A percentile compares a stretch with the other conserved stretches of the same genome.
Evolutionary conservation across 2,113 vertebrate species (phyloP).

Genomic region (Tragulus kanchil): DNA sequence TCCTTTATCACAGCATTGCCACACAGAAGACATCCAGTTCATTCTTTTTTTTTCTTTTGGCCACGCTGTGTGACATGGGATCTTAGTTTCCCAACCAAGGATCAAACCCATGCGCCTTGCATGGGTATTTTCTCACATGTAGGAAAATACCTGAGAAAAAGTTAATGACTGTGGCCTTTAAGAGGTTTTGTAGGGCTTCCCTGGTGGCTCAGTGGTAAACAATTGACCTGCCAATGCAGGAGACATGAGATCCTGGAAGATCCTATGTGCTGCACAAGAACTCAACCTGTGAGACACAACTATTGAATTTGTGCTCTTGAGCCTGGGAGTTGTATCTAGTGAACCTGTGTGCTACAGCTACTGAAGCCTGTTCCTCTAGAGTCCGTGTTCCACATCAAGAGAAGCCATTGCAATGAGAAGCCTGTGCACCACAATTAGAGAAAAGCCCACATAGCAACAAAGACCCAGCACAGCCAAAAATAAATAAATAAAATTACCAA

Average conservation of each 20-base stretch:
- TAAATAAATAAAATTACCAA: not conserved
- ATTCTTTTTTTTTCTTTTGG: not conserved
- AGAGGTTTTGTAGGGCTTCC: not conserved
- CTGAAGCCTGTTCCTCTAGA: not conserved
- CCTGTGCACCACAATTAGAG: not conserved
- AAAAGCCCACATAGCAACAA: not conserved
- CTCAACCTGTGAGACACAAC: not conserved
- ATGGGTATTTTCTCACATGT: not conserved
- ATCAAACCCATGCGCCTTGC: not conserved
- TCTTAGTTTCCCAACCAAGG: not conserved
- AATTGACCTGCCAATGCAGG: not conserved
- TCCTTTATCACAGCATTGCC: not conserved
- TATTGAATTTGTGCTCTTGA: not conserved
- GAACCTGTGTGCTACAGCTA: not conserved
- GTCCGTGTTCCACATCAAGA: not conserved
- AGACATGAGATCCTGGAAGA: not conserved
- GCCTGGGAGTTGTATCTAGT: not conserved
- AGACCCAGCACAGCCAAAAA: not conserved
- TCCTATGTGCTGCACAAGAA: not conserved
- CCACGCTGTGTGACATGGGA: not conserved
- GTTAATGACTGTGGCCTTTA: not conserved
- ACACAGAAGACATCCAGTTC: not conserved
- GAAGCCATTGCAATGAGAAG: not conserved
- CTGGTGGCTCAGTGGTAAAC: not conserved
- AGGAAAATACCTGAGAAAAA: constrained; percentile 10